These are phyloP conservation scores for Bombus terrestris DNA, from an alignment of 1,140 invertebrate species.

Conservation along the genomic window DNA sequence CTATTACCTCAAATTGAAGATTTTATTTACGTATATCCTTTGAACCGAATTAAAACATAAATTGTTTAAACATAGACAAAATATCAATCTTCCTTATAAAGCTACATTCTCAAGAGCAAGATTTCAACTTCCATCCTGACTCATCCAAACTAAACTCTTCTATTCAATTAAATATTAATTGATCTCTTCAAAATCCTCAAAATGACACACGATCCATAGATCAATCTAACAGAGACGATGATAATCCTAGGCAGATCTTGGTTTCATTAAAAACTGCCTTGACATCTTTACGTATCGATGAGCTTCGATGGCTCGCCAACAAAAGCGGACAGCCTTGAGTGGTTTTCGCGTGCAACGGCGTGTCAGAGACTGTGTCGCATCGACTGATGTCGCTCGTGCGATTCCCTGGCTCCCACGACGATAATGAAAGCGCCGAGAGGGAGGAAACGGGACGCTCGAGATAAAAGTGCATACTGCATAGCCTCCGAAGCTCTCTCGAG, in stretches of 20 bases:
- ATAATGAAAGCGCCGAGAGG: slow-evolving; percentile 45
- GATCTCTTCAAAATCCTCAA: background rate
- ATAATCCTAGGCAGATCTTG: background rate
- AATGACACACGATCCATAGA: background rate
- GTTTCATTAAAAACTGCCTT: slow-evolving; percentile 49
- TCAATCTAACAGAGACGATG: background rate
- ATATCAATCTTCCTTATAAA: no score
- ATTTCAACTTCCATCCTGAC: no score
- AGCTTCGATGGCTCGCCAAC: slow-evolving; percentile 29
- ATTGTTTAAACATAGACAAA: no score
- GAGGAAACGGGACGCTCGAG: slow-evolving; percentile 26
- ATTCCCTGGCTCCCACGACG: slow-evolving; percentile 45
- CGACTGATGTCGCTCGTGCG: slow-evolving; percentile 29
- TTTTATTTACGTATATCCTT: no score
- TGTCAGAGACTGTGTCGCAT: background rate
- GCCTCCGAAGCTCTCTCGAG: slow-evolving; percentile 6
- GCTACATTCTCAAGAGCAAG: no score
- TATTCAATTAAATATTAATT: no score
- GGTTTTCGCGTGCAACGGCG: slow-evolving; percentile 27
- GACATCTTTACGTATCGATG: slow-evolving; percentile 59
- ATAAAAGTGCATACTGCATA: slow-evolving; percentile 43
- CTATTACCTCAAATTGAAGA: no score
- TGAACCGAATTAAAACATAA: no score
- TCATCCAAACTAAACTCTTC: no score
- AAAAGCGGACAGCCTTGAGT: slow-evolving; percentile 37